Evolutionary conservation across 1,140 invertebrate species (phyloP), one percentile per base, ranked within the genome.

Genomic region (Portunus trituberculatus): DNA sequence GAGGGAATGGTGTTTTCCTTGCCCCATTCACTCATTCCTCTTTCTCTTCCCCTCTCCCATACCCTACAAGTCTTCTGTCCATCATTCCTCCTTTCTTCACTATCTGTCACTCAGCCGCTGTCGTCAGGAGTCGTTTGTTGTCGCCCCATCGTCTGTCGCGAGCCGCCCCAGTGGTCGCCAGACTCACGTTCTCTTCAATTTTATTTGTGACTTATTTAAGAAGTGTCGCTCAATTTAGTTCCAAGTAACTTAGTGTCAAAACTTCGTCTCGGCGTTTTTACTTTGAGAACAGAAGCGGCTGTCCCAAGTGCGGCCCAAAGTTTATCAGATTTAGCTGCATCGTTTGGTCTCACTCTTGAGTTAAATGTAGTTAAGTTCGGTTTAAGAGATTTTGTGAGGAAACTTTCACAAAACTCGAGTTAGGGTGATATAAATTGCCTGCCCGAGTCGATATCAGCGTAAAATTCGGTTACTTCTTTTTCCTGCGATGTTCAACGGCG

Each of bases 201-300:
- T 76, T 76, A 76, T 76, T 25, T 25, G 20, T n/a, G 67, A 76
- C 20, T 25, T 76, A n/a, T 76, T 76, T 25, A 76, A 76, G 67
- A 76, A 76, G 67, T 76, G 67, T 76, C 67, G 67, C 67, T n/a
- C 20, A n/a, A n/a, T 76, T 76, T n/a, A 76, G 67, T 8, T 76
- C 67, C 25, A 76, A 76, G 67, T 76, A n/a, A 76, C 67, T 76
- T n/a, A 25, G 67, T n/a, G 67, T 76, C 67, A 76, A 76, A 76
- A 76, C 67, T 76, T 76, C 20, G 67, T 59, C 20, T 76, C 20
- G 67, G 6, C 6, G 67, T 76, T 76, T 76, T 76, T 76, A 76
- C 67, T 76, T 76, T 7, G 67, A 76, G 67, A 76, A 76, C 67
- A 76, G 67, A 76, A n/a, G 67, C 67, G 67, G 67, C 67, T 76